Conservation (phyloP, 2,888 invertebrate genomes). For the Drosophila kambysellisi region DNA sequence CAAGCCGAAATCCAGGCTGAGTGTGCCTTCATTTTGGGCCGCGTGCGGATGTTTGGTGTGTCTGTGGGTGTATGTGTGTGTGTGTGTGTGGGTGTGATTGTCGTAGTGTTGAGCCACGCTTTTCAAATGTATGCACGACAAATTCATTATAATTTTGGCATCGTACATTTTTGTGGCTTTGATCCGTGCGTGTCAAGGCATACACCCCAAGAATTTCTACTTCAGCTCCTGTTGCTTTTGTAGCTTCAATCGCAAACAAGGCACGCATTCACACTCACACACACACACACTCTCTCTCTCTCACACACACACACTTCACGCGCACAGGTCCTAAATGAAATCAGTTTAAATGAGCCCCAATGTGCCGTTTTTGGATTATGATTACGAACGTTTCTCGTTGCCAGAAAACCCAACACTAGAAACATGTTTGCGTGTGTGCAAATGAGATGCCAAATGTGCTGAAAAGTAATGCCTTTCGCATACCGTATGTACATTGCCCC, state of each 20-base stretch:
- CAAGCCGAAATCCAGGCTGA: constrained; percentile 60
- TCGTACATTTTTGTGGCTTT: constrained; percentile 45
- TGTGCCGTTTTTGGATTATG: constrained; percentile 76
- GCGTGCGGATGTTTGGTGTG: constrained; percentile 22
- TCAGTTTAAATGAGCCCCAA: constrained; percentile 80
- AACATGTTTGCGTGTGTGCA: constrained; percentile 9
- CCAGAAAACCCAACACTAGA: constrained; percentile 15
- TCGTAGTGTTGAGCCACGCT: constrained; percentile 39
- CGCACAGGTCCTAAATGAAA: constrained; percentile 57
- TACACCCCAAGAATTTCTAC: constrained; percentile 62
- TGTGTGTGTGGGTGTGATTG: constrained; percentile 18
- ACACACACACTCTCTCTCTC: constrained; percentile 1
- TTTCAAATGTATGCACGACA: constrained; percentile 67
- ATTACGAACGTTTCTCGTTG: constrained; percentile 56
- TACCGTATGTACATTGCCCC: constrained; percentile 42
- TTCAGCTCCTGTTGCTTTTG: constrained; percentile 33
- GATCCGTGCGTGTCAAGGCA: constrained; percentile 73
- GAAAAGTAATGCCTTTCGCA: constrained; percentile 47
- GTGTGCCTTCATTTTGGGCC: constrained; percentile 23
- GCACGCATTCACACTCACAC: constrained; percentile 37
- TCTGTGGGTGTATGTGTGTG: constrained; percentile 19
- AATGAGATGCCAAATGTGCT: constrained; percentile 39
- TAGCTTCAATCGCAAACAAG: constrained; percentile 25
- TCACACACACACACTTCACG: constrained; percentile 3
- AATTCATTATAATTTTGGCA: constrained; percentile 75